phyloP scores from a whole-genome alignment of 2,113 vertebrate genomes.

The Serilophus lunatus region DNA sequence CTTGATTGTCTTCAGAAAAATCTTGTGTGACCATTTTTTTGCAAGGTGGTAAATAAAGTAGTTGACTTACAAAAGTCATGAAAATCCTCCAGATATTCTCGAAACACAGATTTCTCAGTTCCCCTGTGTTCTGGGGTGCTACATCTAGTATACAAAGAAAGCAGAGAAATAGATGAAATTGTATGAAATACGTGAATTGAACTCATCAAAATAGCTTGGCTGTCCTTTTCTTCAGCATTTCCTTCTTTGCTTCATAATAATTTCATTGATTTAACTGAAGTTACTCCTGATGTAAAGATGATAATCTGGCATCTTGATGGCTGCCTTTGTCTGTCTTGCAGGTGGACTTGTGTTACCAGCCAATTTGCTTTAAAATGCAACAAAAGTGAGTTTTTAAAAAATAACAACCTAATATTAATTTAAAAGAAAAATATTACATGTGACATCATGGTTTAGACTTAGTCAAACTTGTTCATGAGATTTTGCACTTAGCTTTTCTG shows the following conservation, averaged over 20 bases:
- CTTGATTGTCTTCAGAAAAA: background rate
- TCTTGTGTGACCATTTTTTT: background rate
- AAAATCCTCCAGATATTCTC: background rate
- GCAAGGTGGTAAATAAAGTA: background rate
- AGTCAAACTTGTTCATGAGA: background rate
- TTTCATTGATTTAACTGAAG: background rate
- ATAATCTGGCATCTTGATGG: background rate
- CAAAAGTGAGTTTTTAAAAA: background rate
- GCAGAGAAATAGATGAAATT: background rate
- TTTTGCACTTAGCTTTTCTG: background rate
- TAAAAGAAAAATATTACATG: background rate
- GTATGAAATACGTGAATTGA: background rate
- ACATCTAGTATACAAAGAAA: background rate
- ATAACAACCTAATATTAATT: background rate
- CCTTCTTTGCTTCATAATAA: background rate
- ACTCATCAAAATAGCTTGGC: background rate
- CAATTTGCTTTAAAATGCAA: background rate
- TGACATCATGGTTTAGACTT: background rate
- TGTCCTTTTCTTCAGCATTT: background rate
- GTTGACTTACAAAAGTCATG: rapidly evolving
- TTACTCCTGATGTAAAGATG: background rate
- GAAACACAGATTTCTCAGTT: background rate
- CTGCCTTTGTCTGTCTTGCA: background rate
- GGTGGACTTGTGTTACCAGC: background rate
- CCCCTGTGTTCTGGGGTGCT: background rate